These are phyloP conservation scores for Syrrhaptes paradoxus DNA, from an alignment of 2,113 vertebrate genomes.

Conservation along the genomic window DNA sequence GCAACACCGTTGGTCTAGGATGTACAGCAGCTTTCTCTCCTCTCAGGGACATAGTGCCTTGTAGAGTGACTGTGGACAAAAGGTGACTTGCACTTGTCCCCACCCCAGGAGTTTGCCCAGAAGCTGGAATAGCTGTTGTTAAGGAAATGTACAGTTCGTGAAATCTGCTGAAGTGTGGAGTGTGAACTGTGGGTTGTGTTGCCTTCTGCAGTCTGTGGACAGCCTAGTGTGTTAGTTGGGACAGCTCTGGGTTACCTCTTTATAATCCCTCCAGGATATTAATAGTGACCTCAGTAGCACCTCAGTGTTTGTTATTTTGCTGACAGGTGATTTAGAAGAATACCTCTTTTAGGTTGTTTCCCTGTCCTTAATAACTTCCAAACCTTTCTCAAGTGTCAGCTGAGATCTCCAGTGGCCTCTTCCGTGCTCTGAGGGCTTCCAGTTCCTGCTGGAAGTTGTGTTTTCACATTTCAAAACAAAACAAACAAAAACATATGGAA, in stretches of 20 bases:
- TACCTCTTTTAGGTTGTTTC: neutral
- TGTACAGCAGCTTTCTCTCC: neutral
- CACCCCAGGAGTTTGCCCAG: neutral
- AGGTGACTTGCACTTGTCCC: neutral
- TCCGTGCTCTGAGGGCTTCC: neutral
- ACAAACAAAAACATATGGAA: neutral
- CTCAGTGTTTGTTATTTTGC: neutral
- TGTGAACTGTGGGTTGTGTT: too few species aligned
- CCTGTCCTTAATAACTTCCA: neutral
- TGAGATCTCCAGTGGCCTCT: neutral
- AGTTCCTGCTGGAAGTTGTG: neutral
- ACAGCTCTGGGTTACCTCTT: neutral
- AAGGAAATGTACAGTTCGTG: neutral
- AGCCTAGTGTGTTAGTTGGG: neutral
- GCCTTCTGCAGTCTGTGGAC: neutral
- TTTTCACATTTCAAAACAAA: neutral
- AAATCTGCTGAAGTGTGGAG: neutral
- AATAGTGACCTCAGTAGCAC: neutral
- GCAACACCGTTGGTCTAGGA: neutral
- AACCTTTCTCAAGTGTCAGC: neutral
- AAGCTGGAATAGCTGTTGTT: neutral
- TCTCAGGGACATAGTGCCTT: rapidly evolving
- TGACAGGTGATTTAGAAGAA: neutral
- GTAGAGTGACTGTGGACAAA: neutral
- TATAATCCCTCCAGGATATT: neutral